Percentiles rank a stretch among this genome's conserved stretches.
phyloP scores from a whole-genome alignment of 2,888 invertebrate genomes.

The Heterodera filipjevi region DNA sequence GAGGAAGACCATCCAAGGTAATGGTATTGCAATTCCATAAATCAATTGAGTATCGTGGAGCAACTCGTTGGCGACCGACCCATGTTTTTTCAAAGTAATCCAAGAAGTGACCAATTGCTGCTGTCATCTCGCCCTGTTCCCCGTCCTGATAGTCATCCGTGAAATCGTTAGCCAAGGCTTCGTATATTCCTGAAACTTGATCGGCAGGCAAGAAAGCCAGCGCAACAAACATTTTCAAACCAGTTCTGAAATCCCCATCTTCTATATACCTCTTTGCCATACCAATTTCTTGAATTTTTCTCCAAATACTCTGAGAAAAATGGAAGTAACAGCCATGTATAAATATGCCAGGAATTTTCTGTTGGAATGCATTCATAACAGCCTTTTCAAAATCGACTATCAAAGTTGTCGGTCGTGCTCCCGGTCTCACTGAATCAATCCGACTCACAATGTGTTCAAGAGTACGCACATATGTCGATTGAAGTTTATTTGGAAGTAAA shows the following conservation, averaged over 20 bases:
- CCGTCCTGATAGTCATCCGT: conserved; percentile 14
- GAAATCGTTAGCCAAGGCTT: not conserved
- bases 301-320: conserved; percentile 29
- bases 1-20: conserved; percentile 14
- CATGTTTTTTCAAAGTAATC: conserved; percentile 26
- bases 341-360: not conserved
- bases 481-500: conserved; percentile 19
- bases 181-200: not conserved
- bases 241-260: not conserved
- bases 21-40: conserved; percentile 16
- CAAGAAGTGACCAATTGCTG: not conserved
- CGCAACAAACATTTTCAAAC: conserved; percentile 16
- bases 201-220: not conserved
- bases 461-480: conserved; percentile 9
- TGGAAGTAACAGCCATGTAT: conserved; percentile 33
- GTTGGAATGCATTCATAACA: conserved; percentile 20
- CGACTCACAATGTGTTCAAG: not conserved
- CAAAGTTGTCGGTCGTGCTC: conserved; percentile 15
- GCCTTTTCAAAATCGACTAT: conserved; percentile 32
- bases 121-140: not conserved
- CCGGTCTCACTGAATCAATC: conserved; percentile 16
- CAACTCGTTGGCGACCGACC: conserved; percentile 13
- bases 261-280: not conserved
- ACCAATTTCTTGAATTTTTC: conserved; percentile 31
- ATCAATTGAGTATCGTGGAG: not conserved